Evolutionary conservation across 2,888 invertebrate species (phyloP), one percentile per base, ranked within the genome.

Genomic region (Horisme vitalbata): DNA sequence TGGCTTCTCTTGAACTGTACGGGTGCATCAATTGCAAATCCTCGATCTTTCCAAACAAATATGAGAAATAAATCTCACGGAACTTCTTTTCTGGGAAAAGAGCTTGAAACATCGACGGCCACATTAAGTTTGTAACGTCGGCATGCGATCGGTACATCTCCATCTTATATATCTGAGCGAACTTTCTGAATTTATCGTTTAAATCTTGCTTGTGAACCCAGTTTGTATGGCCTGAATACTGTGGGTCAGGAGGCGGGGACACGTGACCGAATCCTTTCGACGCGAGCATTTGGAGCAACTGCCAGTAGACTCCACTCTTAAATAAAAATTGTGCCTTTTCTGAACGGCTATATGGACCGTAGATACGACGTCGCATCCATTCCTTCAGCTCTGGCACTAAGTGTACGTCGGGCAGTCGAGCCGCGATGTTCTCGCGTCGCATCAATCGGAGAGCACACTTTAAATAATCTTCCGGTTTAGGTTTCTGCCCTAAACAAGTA

Each of bases 61-160:
- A 88, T 0, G 85, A 80, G 63, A 81, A 87, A 62, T 69, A 88
- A 61, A 84, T 85, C 60, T 85, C 80, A 0, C 88, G 70, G 60
- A 87, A 88, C 31, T 75, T 83, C 48, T 83, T 86, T 52, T 86
- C 85, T 0, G 85, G 86, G 21, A 79, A 73, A 52, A 83, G 66
- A 1, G 79, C 74, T 37, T 82, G 83, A 39, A 51, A 84, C 86
- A 88, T 87, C 1, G 84, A 67, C 1, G 83, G 68, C 88, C 88
- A 88, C 41, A 86, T 54, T 46, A 84, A 41, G 49, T 88, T 88
- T 9, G 63, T 74, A 1, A 79, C 48, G 7, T 69, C 58, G 1
- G 84, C 83, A 1, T 79, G 68, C 8, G 79, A 67, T 47, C 72
- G 67, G 43, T 64, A 86, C 28, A 84, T 44, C 2, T 75, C 50